A percentile compares a stretch with the other conserved stretches of the same genome.
phyloP scores from a whole-genome alignment of 2,888 invertebrate genomes.

The Mesoligia furuncula region DNA sequence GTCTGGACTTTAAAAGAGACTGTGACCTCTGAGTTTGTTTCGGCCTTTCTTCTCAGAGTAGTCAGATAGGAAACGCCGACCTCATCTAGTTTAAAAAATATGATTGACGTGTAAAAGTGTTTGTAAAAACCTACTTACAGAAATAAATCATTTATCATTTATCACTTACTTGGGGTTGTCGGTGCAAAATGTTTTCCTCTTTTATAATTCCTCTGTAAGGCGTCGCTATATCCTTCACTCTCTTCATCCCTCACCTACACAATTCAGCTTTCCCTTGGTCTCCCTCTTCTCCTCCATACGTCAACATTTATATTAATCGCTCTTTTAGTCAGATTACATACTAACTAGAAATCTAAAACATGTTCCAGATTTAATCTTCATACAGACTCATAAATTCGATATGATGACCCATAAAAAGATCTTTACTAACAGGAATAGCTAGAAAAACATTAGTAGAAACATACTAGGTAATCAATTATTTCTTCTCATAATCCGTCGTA shows the following conservation, averaged over 20 bases:
- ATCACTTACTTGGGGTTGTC: neutral
- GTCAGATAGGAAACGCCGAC: too few relatives aligned
- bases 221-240: neutral
- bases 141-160: too few relatives aligned
- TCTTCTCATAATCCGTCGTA: slow-evolving; percentile 13
- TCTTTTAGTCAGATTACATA: neutral
- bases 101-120: too few relatives aligned
- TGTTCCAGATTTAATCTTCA: slow-evolving; percentile 13
- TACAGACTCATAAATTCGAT: slow-evolving; percentile 19
- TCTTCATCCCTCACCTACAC: neutral
- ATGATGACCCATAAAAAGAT: slow-evolving; percentile 7
- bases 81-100: too few relatives aligned
- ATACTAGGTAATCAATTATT: slow-evolving; percentile 33
- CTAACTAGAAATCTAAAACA: slow-evolving; percentile 23
- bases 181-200: neutral
- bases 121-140: too few relatives aligned
- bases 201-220: neutral
- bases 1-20: too few relatives aligned
- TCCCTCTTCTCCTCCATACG: neutral
- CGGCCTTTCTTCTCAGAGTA: too few relatives aligned
- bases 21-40: too few relatives aligned
- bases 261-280: neutral
- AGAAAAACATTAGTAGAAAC: slow-evolving; percentile 1
- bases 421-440: slow-evolving; percentile 1
- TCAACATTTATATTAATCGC: neutral